Conservation (phyloP, 1,140 invertebrate species). For the Diploscapter pachys region DNA sequence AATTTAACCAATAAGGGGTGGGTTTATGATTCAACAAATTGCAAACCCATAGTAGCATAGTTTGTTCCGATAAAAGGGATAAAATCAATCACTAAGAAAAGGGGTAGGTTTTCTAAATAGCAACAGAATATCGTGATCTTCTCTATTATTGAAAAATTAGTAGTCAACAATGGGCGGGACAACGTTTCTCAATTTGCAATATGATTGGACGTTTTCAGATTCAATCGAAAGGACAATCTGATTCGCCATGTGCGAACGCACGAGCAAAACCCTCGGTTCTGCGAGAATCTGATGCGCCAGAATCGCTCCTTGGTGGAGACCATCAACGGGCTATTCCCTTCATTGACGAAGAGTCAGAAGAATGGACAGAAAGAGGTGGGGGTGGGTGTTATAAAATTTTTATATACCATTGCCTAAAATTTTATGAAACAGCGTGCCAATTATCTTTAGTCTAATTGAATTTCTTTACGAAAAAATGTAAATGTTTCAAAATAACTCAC, state of each 20-base stretch:
- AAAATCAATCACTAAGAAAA: neutral
- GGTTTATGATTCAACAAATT: neutral
- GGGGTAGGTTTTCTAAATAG: neutral
- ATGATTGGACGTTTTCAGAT: constrained; percentile 18
- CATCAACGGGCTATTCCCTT: no score
- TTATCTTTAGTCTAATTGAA: no score
- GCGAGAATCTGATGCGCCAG: no score
- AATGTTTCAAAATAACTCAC: no score
- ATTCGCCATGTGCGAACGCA: constrained; percentile 26
- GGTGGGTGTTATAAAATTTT: no score
- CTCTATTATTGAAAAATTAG: neutral
- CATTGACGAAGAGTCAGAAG: no score
- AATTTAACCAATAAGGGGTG: constrained; percentile 8
- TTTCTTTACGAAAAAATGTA: no score
- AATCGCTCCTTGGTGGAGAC: no score
- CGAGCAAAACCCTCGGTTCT: neutral
- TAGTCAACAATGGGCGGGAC: neutral
- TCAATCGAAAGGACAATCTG: constrained; percentile 31
- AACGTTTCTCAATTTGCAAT: neutral
- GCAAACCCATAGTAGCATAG: neutral
- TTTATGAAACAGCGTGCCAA: no score
- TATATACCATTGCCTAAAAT: no score
- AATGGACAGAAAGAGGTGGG: no score
- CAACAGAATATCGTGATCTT: neutral
- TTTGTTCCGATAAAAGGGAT: constrained; percentile 5